Conservation (phyloP, 1,140 invertebrate genomes). For the Coenobita brevimanus region DNA sequence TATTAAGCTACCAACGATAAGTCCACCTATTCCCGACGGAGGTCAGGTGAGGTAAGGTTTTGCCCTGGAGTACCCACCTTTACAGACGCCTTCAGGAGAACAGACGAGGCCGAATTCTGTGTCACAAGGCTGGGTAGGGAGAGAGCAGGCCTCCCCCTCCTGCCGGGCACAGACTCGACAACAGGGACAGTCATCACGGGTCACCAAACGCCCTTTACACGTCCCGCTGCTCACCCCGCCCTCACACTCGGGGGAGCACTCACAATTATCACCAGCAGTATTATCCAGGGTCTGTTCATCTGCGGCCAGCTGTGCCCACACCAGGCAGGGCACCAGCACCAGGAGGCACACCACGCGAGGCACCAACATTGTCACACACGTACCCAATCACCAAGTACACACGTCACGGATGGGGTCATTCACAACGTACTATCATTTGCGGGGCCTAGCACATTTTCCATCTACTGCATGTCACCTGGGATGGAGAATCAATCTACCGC, state of each 20-base stretch:
- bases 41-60: too few species aligned
- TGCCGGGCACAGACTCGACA: constrained; percentile 39
- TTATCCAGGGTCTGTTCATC: not conserved
- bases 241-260: constrained; percentile 55
- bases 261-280: constrained; percentile 16
- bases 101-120: constrained; percentile 41
- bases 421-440: not conserved
- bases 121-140: constrained; percentile 45
- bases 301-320: constrained; percentile 44
- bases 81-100: constrained; percentile 47
- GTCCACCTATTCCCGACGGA: too few species aligned
- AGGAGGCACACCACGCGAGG: constrained; percentile 26
- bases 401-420: constrained; percentile 30
- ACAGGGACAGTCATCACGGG: constrained; percentile 45
- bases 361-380: constrained; percentile 39
- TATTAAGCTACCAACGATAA: too few species aligned
- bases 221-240: constrained; percentile 5
- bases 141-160: constrained; percentile 7
- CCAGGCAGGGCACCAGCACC: constrained; percentile 45
- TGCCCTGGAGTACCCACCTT: constrained; percentile 49
- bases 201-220: constrained; percentile 35
- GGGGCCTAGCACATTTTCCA: constrained; percentile 45
- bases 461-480: not conserved
- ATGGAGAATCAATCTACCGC: not conserved
- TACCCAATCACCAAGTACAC: not conserved